Base-by-base conservation (phyloP, 2,797 vertebrate species). In the Poeciliopsis gracilis region DNA sequence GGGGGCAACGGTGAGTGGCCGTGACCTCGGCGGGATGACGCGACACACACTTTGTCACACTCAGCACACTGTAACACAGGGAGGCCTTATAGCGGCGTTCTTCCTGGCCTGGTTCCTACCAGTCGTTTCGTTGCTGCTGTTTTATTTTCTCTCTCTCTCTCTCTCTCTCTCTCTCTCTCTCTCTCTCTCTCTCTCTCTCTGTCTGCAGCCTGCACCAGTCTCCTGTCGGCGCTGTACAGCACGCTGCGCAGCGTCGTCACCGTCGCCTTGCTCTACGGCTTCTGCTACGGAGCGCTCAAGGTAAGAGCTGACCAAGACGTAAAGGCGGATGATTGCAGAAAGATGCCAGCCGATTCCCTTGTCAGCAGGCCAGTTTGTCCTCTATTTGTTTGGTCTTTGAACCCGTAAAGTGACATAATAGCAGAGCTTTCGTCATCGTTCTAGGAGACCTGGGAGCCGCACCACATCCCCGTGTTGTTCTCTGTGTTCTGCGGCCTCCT, bases 391-490 rank as follows among this genome's bases (percentile, higher is more conserved):
- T 13, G 45, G 63, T 53, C 18, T 33, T 20, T 75, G 0, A 61
- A 57, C 25, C 72, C 13, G 55, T 38, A 11, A 38, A 20, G 5
- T 47, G 8, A 30, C 33, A 28, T 16, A 5, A 47, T 20, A 47
- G 38, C 57, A 6, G 43, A 73, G 76, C 33, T n/a, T 0, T 9
- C 46, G 25, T 79, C 0, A 1, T 45, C 47, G 51, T 86, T 76
- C 49, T 82, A 99, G 98, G 98, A 99, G 93, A 96, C 96, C 2
- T 99, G 98, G 98, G 98, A 99, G 93, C 97, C 97, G 73, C 98
- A 99, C 73, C 98, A 99, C 95, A 98, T 99, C 95, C 98, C 98
- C 11, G 98, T 99, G 73, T 95, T 99, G 72, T 99, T 99, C 88
- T 99, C 98, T 7, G 93, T 99, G 79, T 99, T 99, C 91, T 99